Percentiles rank a stretch among this genome's conserved stretches.
Evolutionary conservation across 2,113 vertebrate genomes (phyloP).

Genomic region (Stomatorhinus ivindoensis): DNA sequence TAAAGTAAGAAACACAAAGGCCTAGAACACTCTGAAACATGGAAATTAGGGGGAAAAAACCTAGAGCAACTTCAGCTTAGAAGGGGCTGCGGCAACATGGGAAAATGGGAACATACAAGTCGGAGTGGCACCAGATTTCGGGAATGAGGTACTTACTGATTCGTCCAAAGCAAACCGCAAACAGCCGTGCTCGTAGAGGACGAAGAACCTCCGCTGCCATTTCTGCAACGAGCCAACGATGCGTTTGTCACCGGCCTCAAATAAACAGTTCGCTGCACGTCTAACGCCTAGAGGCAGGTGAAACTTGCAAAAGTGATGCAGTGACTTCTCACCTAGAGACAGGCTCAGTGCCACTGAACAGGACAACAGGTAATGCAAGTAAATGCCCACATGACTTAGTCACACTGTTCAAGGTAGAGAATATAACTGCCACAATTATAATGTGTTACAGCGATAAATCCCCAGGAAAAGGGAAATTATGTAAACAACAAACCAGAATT

Average conservation of each 20-base stretch:
- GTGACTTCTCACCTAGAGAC: background rate
- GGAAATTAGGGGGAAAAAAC: background rate
- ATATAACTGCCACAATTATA: background rate
- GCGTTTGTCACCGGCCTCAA: background rate
- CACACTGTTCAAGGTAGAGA: background rate
- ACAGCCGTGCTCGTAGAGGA: constrained; percentile 71
- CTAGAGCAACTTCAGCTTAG: background rate
- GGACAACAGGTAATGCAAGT: background rate
- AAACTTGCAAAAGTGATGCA: background rate
- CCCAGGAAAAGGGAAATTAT: background rate
- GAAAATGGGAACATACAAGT: background rate
- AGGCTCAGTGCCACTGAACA: background rate
- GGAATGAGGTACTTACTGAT: constrained; percentile 52
- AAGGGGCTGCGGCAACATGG: background rate
- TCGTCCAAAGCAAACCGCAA: constrained; percentile 70
- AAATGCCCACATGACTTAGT: background rate
- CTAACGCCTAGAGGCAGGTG: background rate
- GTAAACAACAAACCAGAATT: background rate
- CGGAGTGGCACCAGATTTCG: background rate
- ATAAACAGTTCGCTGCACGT: background rate
- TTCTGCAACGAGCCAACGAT: constrained; percentile 49
- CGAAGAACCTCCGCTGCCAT: constrained; percentile 72
- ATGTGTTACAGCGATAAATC: background rate
- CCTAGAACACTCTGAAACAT: background rate
- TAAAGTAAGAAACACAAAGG: background rate